A percentile compares a stretch with the other conserved stretches of the same genome.
These are phyloP conservation scores for Ephialtes manifestator DNA, from an alignment of 2,888 invertebrate genomes.

Conservation along the genomic window DNA sequence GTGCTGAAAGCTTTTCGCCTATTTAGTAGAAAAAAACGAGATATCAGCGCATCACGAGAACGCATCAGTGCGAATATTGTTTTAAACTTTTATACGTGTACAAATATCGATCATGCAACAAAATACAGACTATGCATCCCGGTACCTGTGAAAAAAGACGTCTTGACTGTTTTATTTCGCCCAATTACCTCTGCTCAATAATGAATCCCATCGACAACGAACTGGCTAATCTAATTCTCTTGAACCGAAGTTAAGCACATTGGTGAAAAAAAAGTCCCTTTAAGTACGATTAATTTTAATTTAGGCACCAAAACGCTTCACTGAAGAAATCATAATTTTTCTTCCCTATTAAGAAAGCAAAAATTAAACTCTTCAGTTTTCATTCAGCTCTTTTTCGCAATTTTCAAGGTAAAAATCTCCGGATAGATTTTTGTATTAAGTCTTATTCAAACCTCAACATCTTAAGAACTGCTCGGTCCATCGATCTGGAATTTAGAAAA, in stretches of 20 bases:
- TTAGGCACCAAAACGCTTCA: not conserved
- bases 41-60: slow-evolving; percentile 35
- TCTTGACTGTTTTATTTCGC: slow-evolving; percentile 37
- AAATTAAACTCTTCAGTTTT: no score
- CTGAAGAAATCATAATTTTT: no score
- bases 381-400: no score
- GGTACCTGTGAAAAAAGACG: slow-evolving; percentile 25
- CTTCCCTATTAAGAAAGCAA: no score
- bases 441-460: no score
- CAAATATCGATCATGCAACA: slow-evolving; percentile 58
- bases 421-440: no score
- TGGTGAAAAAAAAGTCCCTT: no score
- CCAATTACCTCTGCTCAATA: not conserved
- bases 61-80: slow-evolving; percentile 51
- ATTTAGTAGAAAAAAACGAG: slow-evolving; percentile 7
- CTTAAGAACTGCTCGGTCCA: no score
- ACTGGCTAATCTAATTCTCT: not conserved
- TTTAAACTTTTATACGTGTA: slow-evolving; percentile 66
- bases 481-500: no score
- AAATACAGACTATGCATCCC: slow-evolving; percentile 58
- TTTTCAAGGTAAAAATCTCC: no score
- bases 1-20: slow-evolving; percentile 46
- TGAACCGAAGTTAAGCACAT: no score
- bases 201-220: not conserved
- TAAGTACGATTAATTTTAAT: no score